Base-by-base conservation (phyloP, 2,888 invertebrate genomes). In the Thymelicus sylvestris region DNA sequence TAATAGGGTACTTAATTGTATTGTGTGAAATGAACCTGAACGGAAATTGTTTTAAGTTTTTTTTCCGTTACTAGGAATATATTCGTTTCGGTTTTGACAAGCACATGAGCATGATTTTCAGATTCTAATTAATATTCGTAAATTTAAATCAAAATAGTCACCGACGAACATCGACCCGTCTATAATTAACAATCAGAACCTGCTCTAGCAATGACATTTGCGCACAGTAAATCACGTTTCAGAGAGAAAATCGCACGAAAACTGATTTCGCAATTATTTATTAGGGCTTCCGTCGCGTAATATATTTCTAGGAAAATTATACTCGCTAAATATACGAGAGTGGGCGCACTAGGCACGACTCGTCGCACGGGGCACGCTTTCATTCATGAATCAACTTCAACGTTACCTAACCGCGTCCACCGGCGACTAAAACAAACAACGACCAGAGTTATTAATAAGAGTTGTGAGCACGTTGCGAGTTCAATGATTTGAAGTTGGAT, bases 371-470 rank as follows among this genome's bases (percentile, higher is more conserved):
- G 47, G 50, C 70, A 65, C 64, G 87, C 89, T 85, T 86, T 86
- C 93, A 93, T 93, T 93, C 93, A 93, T 93, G 93, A 93, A 93
- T 92, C 93, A 93, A 92, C 90, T 89, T 88, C 89, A 88, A 80
- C 91, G 85, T 93, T 93, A 92, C 91, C 91, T 92, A 90, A 92
- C 92, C 83, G 81, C 79, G 81, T 83, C 80, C 78, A 85, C 85
- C 82, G 83, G 85, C 86, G 86, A 89, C 83, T 86, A 91, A 92
- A 90, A 91, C 91, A 89, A 91, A 88, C 90, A 88, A 77, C 81
- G 81, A 81, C 86, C 84, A 82, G 86, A 86, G 91, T 92, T 93
- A 93, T 93, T 93, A 93, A 92, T 93, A 93, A 89, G 85, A 88
- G 86, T 85, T 80, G 84, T 81, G 93, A 89, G 93, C 93, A 93